Base-by-base conservation (phyloP, 1,140 invertebrate species). In the Chironomus tepperi region DNA sequence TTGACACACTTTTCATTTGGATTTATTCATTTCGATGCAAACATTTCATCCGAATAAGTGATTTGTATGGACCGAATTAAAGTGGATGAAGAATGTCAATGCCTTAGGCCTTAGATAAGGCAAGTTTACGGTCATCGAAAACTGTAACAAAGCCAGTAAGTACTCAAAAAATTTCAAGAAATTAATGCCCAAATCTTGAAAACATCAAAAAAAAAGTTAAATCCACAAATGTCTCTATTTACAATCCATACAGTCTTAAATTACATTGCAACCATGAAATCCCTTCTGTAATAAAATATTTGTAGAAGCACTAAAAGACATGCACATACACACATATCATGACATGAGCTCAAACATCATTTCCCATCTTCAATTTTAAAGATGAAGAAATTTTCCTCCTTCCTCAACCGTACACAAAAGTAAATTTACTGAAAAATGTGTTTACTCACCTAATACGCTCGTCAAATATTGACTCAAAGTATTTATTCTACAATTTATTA, bases 381-480 rank as follows among this genome's bases (percentile, higher is more conserved):
- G 12, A 57, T n/a, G 47, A 57, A n/a, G n/a, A 57, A 57, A 57
- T 57, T n/a, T 15, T 57, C 15, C 47, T 12, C 10, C n/a, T 5
- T 34, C 24, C 24, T 34, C 24, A 34, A 2, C 24, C 5, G 24
- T 34, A 34, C 24, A 34, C 47, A 57, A 57, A n/a, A 57, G n/a
- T 57, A 57, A 57, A 57, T 57, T 57, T 57, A 57, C 47, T 57
- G 47, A 57, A 57, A 57, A 57, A 57, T 57, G 47, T 57, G 47
- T 57, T 57, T 57, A 15, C 12, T 57, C 12, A 57, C 47, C 47
- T 57, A 57, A 57, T 57, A 57, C 47, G 47, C 47, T 57, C n/a
- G 10, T 57, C 47, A 57, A 57, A 57, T 57, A 57, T 57, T 57
- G 47, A 57, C 47, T 57, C 10, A 57, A 57, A n/a, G 47, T 57